Base-by-base conservation (phyloP, 2,113 vertebrate species). In the Ardeotis arabs region DNA sequence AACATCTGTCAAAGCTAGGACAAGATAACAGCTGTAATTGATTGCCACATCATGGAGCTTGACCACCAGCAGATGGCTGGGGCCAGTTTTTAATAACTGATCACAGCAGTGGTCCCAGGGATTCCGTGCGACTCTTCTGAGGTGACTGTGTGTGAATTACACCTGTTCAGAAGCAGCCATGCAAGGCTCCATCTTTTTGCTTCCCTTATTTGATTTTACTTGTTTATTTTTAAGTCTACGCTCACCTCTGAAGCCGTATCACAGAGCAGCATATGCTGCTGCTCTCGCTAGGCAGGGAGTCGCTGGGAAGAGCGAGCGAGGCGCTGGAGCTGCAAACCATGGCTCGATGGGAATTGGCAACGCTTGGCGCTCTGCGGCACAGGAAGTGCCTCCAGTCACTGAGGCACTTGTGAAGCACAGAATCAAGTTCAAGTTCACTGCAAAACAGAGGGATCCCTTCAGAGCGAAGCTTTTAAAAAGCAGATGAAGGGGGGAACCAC, bases 11-110 rank as follows among this genome's bases (percentile, higher is more conserved):
- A 96, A 92, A 95, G 96, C 96, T 70, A 41, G 95, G 96, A 96
- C 93, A 94, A 97, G 97, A 97, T 97, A 97, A 97, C 97, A 97
- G 96, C 97, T 97, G 97, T 97, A 97, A 97, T 97, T 95, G 97
- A 97, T 97, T 96, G 96, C 96, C 97, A 92, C 91, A 94, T 96
- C 95, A 60, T 94, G 91, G 73, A 92, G 95, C 93, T 93, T 97
- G 97, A 95, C 97, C 97, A 97, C 93, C 96, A 96, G 95, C 97
- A 97, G 97, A 97, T 97, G 97, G 96, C 93, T 60, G 33, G 90
- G 96, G 96, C 91, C 82, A 52, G 39, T 66, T 96, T 70, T 81
- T 92, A 74, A 94, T 95, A 95, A 79, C 80, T 1, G 1, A 4
- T 63, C 56, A 13, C 83, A 72, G 81, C 76, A n/a, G 87, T 6